Base-by-base conservation (phyloP, 1,140 invertebrate species). In the Anthonomus grandis region DNA sequence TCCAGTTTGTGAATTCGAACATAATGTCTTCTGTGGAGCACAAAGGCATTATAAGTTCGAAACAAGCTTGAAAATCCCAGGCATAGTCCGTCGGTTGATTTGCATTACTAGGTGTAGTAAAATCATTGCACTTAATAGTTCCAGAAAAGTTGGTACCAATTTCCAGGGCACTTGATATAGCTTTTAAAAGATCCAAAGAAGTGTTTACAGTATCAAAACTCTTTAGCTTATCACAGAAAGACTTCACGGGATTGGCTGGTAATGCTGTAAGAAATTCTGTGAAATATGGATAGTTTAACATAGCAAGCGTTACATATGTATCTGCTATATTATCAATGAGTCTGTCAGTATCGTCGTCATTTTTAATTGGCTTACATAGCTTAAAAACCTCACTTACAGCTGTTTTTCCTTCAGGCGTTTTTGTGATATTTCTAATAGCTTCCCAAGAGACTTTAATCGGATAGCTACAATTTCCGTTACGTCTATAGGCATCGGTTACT, bases 31-130 rank as follows among this genome's bases (percentile, higher is more conserved):
- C 87, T 63, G 87, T 83, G 4, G 81, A 76, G 74, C 95, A 97
- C 75, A 91, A 85, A 0, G 93, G 93, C 87, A 96, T 94, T 31
- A 96, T 85, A 86, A 97, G 94, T 76, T 98, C 95, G 22, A 93
- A 95, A 70, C 95, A 98, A 8, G 83, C 83, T 75, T 45, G 73
- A 84, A 79, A 90, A 59, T 86, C 78, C 93, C 93, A 96, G 2
- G 83, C 87, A 27, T 70, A 48, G 21, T 81, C 81, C 24, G 83
- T 86, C 6, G 91, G 70, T n/a, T 54, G 17, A 45, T 79, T 74
- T n/a, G n/a, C n/a, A n/a, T n/a, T n/a, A 13, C 76, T 73, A 12
- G 79, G 74, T 44, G 77, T 72, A 8, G 70, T 47, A 13, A 65
- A 76, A 62, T 85, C 72, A 4, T 90, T 73, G 66, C 91, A 93